Evolutionary conservation across 2,888 invertebrate species (phyloP), one percentile per base, ranked within the genome.

Genomic region (Drosophila seclusa): DNA sequence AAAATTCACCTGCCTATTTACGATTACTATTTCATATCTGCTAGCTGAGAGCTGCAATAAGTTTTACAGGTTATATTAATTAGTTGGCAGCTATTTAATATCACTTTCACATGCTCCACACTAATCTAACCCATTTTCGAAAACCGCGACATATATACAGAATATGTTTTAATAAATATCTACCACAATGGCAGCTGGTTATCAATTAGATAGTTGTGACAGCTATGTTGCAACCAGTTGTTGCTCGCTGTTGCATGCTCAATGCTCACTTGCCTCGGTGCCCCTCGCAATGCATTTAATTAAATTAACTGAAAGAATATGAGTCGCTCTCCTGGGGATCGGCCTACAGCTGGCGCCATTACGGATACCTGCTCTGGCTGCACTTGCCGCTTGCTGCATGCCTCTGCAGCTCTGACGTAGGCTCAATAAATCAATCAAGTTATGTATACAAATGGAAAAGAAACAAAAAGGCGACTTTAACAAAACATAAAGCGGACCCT

Each of bases 401-500:
- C 49, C 38, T 36, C 62, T 59, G 60, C 70, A 32, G 54, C 65
- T 52, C 48, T 29, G 52, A 48, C 73, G 24, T 68, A 24, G 69
- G 59, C 76, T 66, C 87, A 89, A 86, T 86, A 86, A 86, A 89
- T 86, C 85, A 86, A 86, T 86, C 89, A 89, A 80, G 76, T 84
- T 86, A 76, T 71, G 54, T 68, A 50, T 27, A 16, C 11, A 29
- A 31, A 11, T 6, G 45, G 5, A 42, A 21, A 18, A 16, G 16
- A 42, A 42, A 42, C 21, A 11, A 42, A 64, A 77, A 83, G 72
- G 73, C 64, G 73, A 66, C 74, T 77, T 54, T 59, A 49, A 68
- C 57, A 57, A 80, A 68, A 54, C 67, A 67, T 63, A 58, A 57
- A 40, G 29, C 58, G 71, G 73, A 75, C 73, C 86, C 83, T 75